phyloP scores from a whole-genome alignment of 2,888 invertebrate genomes.

The Lycia hirtaria region DNA sequence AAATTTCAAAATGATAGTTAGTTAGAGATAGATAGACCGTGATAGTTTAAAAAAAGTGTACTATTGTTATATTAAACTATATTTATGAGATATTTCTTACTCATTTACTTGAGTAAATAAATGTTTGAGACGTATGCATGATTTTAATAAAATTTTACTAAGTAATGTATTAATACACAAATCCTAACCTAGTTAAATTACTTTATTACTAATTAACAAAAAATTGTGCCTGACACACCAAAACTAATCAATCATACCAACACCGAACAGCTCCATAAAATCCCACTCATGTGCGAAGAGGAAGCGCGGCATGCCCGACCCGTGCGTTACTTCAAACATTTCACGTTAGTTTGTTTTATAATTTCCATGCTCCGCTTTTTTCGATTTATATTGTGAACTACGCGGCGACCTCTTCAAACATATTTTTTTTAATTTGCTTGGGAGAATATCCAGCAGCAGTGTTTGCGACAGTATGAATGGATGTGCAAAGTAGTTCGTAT shows the following conservation, averaged over 20 bases:
- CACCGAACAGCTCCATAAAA: conserved; percentile 48
- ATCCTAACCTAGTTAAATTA: no score
- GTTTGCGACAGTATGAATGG: conserved; percentile 40
- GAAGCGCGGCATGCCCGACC: conserved; percentile 73
- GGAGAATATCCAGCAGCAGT: conserved; percentile 37
- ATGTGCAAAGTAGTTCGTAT: conserved; percentile 33
- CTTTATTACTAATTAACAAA: no score
- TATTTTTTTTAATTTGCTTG: conserved; percentile 40
- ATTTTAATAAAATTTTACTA: no score
- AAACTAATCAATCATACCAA: conserved; percentile 24
- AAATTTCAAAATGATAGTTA: no score
- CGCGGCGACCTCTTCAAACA: conserved; percentile 40
- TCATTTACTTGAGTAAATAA: no score
- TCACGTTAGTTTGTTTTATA: conserved; percentile 72
- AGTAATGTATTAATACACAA: no score
- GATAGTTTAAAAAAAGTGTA: no score
- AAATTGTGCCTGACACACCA: neutral
- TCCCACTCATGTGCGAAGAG: conserved; percentile 57
- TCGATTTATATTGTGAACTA: conserved; percentile 48
- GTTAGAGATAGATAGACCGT: no score
- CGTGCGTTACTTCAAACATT: conserved; percentile 74
- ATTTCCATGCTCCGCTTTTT: conserved; percentile 57
- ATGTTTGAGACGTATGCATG: no score
- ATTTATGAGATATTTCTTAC: no score
- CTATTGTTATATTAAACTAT: no score